These are phyloP conservation scores for Petrocephalus schoutedeni DNA, from an alignment of 2,797 vertebrate species.

Conservation along the genomic window DNA sequence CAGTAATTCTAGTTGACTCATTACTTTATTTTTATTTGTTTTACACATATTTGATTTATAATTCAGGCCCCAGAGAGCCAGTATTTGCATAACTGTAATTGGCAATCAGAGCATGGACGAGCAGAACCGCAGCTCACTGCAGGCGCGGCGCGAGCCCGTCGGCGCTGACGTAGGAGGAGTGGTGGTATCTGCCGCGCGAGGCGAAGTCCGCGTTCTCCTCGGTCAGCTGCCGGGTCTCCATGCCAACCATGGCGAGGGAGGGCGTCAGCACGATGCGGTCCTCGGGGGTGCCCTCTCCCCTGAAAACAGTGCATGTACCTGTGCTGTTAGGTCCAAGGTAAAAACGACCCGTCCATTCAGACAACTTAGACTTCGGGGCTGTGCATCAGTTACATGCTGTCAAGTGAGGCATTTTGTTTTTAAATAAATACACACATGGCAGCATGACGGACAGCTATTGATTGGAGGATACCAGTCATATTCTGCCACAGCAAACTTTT, in stretches of 20 bases:
- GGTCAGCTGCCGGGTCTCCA: slow-evolving; percentile 87
- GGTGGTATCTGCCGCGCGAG: slow-evolving; percentile 81
- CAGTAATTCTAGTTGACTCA: neutral
- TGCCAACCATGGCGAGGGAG: slow-evolving; percentile 69
- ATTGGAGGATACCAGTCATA: neutral
- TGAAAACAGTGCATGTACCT: slow-evolving; percentile 43
- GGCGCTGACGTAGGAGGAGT: slow-evolving; percentile 67
- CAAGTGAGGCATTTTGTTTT: neutral
- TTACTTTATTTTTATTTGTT: neutral
- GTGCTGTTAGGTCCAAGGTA: neutral
- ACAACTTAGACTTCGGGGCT: neutral
- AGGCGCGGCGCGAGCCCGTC: slow-evolving; percentile 59
- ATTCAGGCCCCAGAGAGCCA: neutral
- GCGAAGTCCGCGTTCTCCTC: slow-evolving; percentile 92
- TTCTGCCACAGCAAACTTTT: neutral
- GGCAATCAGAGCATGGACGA: neutral
- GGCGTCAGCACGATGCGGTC: slow-evolving; percentile 85
- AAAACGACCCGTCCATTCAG: neutral
- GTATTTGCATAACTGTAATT: neutral
- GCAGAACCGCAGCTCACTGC: slow-evolving; percentile 33
- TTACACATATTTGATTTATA: neutral
- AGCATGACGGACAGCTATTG: neutral
- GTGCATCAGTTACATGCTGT: neutral
- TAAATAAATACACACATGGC: neutral
- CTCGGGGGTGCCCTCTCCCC: slow-evolving; percentile 53